Evolutionary conservation across 2,888 invertebrate species (phyloP).

Genomic region (Drosophila acutilabella): DNA sequence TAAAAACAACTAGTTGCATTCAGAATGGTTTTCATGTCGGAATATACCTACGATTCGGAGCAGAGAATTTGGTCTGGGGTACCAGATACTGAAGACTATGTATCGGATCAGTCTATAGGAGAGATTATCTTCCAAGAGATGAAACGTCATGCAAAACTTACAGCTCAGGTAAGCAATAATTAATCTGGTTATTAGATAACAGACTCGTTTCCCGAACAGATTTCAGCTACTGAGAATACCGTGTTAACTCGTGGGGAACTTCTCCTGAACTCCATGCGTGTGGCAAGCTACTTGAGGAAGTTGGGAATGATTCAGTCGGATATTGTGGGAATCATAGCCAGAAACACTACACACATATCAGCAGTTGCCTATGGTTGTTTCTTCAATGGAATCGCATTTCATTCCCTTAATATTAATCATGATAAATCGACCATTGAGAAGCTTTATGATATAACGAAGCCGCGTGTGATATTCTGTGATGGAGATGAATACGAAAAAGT

Average conservation of each 20-base stretch:
- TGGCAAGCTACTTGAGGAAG: conserved; percentile 62
- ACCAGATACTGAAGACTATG: conserved; percentile 33
- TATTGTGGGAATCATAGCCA: conserved; percentile 74
- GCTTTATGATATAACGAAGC: conserved; percentile 67
- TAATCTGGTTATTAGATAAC: not conserved
- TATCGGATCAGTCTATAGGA: conserved; percentile 65
- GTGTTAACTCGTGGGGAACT: conserved; percentile 57
- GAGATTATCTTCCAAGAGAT: conserved; percentile 59
- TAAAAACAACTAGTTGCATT: not conserved
- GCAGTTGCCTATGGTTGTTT: conserved; percentile 74
- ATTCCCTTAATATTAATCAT: conserved; percentile 64
- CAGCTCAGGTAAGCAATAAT: conserved; percentile 48
- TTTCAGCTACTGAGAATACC: conserved; percentile 64
- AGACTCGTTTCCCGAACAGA: conserved; percentile 39
- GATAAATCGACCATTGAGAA: conserved; percentile 55
- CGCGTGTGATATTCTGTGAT: conserved; percentile 64
- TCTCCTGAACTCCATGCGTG: conserved; percentile 57
- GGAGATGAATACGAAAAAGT: conserved; percentile 62
- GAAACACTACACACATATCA: conserved; percentile 70
- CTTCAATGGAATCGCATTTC: conserved; percentile 72
- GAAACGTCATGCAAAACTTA: conserved; percentile 55
- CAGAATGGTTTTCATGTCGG: conserved; percentile 45
- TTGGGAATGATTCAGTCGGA: conserved; percentile 67
- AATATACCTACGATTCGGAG: conserved; percentile 45
- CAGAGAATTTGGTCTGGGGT: conserved; percentile 63